Conservation (phyloP, 2,113 vertebrate species). For the Mustelus asterias region DNA sequence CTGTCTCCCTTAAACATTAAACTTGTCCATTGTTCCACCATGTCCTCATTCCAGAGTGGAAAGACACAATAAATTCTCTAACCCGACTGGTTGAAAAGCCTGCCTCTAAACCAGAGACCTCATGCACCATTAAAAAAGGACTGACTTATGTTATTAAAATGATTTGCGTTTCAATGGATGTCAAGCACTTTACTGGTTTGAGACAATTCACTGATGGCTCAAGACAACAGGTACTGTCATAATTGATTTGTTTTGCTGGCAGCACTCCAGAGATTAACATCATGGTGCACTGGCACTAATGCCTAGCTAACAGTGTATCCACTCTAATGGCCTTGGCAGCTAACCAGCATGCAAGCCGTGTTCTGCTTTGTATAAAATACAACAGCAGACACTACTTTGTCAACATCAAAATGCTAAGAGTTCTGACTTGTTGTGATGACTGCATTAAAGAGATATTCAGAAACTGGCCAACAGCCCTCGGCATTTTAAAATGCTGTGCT, state of each 20-base stretch:
- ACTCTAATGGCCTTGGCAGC: neutral
- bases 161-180: neutral
- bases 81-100: neutral
- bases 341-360: conserved; percentile 5
- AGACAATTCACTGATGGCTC: neutral
- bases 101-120: neutral
- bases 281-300: conserved; percentile 4
- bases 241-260: neutral
- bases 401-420: neutral
- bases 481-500: neutral
- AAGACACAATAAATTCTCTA: neutral
- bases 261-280: neutral
- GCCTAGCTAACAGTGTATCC: neutral
- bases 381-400: neutral
- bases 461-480: neutral
- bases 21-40: neutral
- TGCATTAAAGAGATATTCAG: neutral
- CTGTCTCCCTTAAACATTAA: neutral
- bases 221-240: neutral
- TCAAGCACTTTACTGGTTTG: neutral
- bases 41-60: neutral
- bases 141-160: neutral
- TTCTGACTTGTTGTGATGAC: neutral
- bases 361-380: neutral
- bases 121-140: neutral